Conservation (phyloP, 2,113 vertebrate genomes). For the Cettia cetti region DNA sequence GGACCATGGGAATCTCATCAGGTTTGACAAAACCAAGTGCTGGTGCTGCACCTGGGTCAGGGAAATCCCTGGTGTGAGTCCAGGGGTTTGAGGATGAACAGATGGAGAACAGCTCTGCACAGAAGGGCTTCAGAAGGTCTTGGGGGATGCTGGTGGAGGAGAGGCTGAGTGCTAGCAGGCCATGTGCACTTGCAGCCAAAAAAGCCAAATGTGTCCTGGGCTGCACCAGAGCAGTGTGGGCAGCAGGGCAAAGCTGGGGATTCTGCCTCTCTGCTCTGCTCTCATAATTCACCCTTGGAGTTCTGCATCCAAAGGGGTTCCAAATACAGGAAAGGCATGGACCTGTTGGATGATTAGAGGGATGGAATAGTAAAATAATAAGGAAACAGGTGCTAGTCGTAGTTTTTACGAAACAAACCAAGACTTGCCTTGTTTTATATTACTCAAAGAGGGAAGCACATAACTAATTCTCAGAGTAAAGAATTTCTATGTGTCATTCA, state of each 20-base stretch:
- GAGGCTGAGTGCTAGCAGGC: neutral
- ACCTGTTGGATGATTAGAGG: neutral
- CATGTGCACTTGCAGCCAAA: neutral
- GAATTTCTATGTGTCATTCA: neutral
- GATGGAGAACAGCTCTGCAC: neutral
- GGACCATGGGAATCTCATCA: neutral
- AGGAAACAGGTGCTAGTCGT: neutral
- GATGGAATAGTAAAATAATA: neutral
- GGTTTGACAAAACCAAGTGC: neutral
- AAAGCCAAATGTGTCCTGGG: neutral
- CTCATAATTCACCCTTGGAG: neutral
- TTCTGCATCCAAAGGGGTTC: neutral
- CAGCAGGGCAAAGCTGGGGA: neutral
- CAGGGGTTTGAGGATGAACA: neutral
- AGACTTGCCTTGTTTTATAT: neutral
- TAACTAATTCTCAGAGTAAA: neutral
- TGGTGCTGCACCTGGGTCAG: neutral
- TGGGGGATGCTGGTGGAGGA: neutral
- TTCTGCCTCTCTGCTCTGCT: neutral
- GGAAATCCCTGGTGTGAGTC: neutral
- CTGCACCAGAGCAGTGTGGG: neutral
- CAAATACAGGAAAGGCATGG: neutral
- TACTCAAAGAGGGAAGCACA: neutral
- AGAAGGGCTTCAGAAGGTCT: neutral
- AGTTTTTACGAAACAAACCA: neutral